These are phyloP conservation scores for Drosophila dunni DNA, from an alignment of 1,140 invertebrate genomes.

Conservation along the genomic window DNA sequence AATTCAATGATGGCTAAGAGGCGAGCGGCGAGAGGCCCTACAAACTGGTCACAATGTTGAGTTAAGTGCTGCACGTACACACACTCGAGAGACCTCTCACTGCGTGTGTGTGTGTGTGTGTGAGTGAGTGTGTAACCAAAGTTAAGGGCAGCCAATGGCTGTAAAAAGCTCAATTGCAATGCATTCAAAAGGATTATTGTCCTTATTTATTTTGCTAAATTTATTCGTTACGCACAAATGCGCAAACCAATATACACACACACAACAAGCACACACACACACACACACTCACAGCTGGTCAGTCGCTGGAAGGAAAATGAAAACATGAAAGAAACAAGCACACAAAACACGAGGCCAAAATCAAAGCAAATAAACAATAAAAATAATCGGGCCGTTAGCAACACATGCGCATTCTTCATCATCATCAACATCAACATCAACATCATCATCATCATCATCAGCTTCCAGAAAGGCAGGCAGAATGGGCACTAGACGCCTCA, in stretches of 20 bases:
- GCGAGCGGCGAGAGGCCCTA: constrained; percentile 20
- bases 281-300: constrained; percentile 7
- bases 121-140: constrained; percentile 10
- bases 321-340: constrained; percentile 67
- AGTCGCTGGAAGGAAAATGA: constrained; percentile 49
- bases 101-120: neutral
- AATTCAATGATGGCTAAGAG: constrained; percentile 49
- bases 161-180: constrained; percentile 83
- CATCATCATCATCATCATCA: constrained; percentile 33
- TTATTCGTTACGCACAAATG: constrained; percentile 83
- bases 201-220: constrained; percentile 83
- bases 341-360: constrained; percentile 60
- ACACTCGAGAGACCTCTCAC: neutral
- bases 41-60: constrained; percentile 55
- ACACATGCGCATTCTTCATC: constrained; percentile 81
- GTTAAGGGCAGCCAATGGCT: constrained; percentile 63
- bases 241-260: constrained; percentile 56
- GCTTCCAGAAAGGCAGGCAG: neutral
- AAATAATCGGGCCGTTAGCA: constrained; percentile 80
- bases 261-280: constrained; percentile 16
- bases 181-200: constrained; percentile 83
- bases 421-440: constrained; percentile 54
- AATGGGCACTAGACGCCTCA: constrained; percentile 32
- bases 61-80: constrained; percentile 63
- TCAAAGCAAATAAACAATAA: constrained; percentile 83